Conservation (phyloP, 2,888 invertebrate species). For the Trissolcus brochymenae region DNA sequence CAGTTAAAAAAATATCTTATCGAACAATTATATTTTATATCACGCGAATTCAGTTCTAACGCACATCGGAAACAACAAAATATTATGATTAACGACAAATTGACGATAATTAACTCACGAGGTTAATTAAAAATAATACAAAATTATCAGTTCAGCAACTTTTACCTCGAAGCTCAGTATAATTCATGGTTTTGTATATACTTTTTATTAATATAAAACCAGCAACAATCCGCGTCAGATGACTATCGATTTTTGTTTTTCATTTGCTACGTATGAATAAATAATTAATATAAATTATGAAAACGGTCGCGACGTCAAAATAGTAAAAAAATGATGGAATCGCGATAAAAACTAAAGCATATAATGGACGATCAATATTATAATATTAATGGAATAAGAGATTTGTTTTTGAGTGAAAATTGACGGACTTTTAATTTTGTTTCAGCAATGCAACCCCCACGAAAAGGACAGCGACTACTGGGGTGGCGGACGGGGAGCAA, state of each 20-base stretch:
- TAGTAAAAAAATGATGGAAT: neutral
- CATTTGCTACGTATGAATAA: too few species aligned
- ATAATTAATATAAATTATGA: too few species aligned
- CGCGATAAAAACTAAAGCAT: neutral
- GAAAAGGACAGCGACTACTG: conserved; percentile 75
- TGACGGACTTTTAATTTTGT: conserved; percentile 56
- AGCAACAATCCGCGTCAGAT: too few species aligned
- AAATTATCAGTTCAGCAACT: conserved; percentile 14
- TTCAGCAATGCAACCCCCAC: conserved; percentile 75
- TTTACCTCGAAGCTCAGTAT: neutral
- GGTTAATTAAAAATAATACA: conserved; percentile 28
- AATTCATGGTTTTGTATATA: too few species aligned
- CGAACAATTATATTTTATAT: neutral
- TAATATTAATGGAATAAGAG: neutral
- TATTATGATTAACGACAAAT: conserved; percentile 14
- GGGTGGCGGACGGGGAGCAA: conserved; percentile 73
- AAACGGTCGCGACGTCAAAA: neutral
- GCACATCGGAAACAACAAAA: conserved; percentile 18
- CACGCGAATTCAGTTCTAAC: neutral
- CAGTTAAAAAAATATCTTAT: too few species aligned
- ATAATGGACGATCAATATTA: neutral
- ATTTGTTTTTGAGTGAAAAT: neutral
- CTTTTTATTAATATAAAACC: too few species aligned
- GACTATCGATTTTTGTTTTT: too few species aligned
- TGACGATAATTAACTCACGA: conserved; percentile 15